Evolutionary conservation across 2,888 invertebrate genomes (phyloP), one percentile per base, ranked within the genome.

Genomic region (Iphiclides podalirius): DNA sequence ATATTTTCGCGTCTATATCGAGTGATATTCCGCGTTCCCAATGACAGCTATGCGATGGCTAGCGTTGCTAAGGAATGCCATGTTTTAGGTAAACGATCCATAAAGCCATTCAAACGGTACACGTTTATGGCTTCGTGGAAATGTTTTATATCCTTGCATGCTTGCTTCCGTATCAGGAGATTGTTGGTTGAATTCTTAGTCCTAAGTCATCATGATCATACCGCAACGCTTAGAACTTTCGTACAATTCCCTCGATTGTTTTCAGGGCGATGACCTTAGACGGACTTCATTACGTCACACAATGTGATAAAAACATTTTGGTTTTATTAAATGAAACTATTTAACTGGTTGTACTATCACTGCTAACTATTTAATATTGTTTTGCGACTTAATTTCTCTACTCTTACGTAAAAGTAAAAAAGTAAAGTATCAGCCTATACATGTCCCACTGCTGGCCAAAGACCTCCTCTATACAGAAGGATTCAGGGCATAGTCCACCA

Each of bases 1-100:
- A 39, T 46, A 46, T 31, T 38, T 31, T 37, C 15, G 36, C 23
- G 23, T 13, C 16, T 36, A 15, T 17, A 28, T 36, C 35, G 33
- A 42, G 28, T 14, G 26, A 17, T 13, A 33, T 38, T 39, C 16
- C 17, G 33, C 33, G 46, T 39, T 46, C 28, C 16, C 38, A 46
- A 17, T 33, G 11, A 6, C 31, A 45, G 20, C 11, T 38, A 45
- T 45, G 38, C 17, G 28, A 46, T 17, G 12, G 31, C 26, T 26
- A 26, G 20, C n/a, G 6, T 4, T 20, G 20, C 26, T 20, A 28
- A 13, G 13, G 16, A n/a, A 41, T 12, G 31, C 4, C 33, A 16
- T 15, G 31, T 12, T 31, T 33, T 42, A 42, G 33, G 26, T 9
- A n/a, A n/a, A 6, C 26, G 26, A 33, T 33, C 31, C 31, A 31